Conservation (phyloP, 1,140 invertebrate genomes). For the Dryas iulia region DNA sequence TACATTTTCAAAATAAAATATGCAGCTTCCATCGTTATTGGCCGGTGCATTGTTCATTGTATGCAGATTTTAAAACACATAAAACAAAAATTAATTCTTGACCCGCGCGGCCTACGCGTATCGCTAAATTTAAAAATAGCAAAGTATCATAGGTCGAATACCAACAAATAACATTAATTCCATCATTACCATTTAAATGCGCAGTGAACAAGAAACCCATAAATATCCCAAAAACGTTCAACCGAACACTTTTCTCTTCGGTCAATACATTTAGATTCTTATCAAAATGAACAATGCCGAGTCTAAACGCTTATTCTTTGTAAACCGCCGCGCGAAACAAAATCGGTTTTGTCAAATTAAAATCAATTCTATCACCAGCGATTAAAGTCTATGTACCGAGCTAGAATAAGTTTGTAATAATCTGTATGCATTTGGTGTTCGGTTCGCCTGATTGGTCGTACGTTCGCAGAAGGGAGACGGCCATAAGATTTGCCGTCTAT, state of each 20-base stretch:
- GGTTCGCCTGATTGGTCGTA: conserved; percentile 55
- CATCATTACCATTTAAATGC: conserved; percentile 33
- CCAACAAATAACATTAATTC: conserved; percentile 26
- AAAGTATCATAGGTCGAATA: conserved; percentile 9
- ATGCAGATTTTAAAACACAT: conserved; percentile 37
- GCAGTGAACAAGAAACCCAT: conserved; percentile 31
- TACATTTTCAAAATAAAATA: conserved; percentile 31
- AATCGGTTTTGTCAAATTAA: conserved; percentile 26
- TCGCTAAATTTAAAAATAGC: conserved; percentile 7
- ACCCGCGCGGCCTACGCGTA: conserved; percentile 1
- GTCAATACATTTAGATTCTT: conserved; percentile 42
- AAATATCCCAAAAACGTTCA: conserved; percentile 32
- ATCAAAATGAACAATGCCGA: conserved; percentile 41
- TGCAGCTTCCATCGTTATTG: conserved; percentile 28
- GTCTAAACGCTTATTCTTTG: conserved; percentile 41
- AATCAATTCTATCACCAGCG: conserved; percentile 22
- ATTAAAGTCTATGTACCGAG: conserved; percentile 21
- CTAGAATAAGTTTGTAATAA: conserved; percentile 38
- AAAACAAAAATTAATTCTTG: conserved; percentile 32
- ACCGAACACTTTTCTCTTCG: conserved; percentile 34
- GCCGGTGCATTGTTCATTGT: conserved; percentile 39
- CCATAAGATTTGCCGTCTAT: conserved; percentile 61
- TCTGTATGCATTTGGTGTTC: conserved; percentile 59
- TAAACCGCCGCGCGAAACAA: conserved; percentile 28
- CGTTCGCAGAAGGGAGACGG: conserved; percentile 52